These are phyloP conservation scores for Lepidocolaptes lacrymiger DNA, from an alignment of 2,797 vertebrate genomes.

Conservation along the genomic window DNA sequence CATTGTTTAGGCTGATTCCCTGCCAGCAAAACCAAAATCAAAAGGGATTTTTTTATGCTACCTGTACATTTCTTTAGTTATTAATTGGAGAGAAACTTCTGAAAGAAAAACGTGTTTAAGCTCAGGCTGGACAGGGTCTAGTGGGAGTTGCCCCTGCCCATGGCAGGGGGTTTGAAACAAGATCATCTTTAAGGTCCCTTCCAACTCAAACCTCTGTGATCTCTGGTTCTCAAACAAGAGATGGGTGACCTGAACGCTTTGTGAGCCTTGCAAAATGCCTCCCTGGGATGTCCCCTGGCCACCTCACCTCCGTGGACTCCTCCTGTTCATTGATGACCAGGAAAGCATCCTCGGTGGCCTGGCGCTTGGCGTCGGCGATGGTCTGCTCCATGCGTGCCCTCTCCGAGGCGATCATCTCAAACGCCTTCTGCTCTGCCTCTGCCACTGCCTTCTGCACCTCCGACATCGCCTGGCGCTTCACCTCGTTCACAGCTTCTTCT, in stretches of 20 bases:
- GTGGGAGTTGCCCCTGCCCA: not conserved
- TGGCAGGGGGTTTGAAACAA: not conserved
- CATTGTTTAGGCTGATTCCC: not conserved
- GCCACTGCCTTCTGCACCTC: constrained; percentile 98
- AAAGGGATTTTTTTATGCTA: not conserved
- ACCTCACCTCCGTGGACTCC: constrained; percentile 94
- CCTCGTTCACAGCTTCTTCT: constrained; percentile 99
- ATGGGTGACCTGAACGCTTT: not conserved
- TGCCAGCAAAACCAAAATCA: not conserved
- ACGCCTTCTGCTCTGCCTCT: constrained; percentile 96
- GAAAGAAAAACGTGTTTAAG: not conserved
- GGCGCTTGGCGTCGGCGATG: constrained; percentile 92
- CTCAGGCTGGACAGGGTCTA: not conserved
- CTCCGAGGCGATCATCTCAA: constrained; percentile 95
- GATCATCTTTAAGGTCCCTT: not conserved
- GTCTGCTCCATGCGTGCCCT: constrained; percentile 98
- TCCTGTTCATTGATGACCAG: constrained; percentile 96
- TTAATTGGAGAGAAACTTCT: not conserved
- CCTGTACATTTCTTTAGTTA: not conserved
- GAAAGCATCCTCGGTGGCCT: constrained; percentile 94
- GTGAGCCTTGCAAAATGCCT: not conserved
- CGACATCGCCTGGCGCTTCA: constrained; percentile 98
- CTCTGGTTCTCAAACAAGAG: not conserved
- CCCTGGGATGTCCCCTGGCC: not conserved
- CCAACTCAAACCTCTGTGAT: not conserved